Conservation (phyloP, 2,797 vertebrate species). For the Carduelis carduelis region DNA sequence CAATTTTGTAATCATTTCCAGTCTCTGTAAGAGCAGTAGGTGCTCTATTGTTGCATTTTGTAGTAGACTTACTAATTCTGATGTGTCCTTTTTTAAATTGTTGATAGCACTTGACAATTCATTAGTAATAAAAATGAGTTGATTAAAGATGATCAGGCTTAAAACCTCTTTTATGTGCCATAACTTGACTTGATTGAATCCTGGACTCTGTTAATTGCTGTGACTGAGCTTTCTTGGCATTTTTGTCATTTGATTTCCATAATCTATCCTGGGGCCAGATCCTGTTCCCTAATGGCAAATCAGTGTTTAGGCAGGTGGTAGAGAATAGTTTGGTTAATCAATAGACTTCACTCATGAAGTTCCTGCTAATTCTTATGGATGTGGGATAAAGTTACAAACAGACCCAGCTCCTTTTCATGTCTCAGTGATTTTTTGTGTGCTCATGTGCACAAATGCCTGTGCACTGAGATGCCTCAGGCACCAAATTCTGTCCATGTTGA, state of each 20-base stretch:
- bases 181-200: conserved; percentile 43
- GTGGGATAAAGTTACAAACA: neutral
- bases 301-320: neutral
- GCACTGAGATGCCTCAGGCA: neutral
- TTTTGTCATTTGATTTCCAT: conserved; percentile 42
- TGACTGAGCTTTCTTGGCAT: conserved; percentile 3
- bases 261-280: neutral
- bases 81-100: conserved; percentile 12
- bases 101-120: conserved; percentile 53
- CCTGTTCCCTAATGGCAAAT: neutral
- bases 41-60: conserved; percentile 6
- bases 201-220: conserved; percentile 15
- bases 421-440: neutral
- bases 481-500: neutral
- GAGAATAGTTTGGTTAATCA: neutral
- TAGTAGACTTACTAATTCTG: conserved; percentile 10
- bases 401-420: neutral
- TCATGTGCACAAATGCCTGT: neutral
- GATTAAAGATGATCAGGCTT: conserved; percentile 39
- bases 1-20: neutral
- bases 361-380: neutral
- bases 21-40: neutral
- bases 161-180: conserved; percentile 7
- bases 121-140: conserved; percentile 35
- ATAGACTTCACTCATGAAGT: neutral